Evolutionary conservation across 2,113 vertebrate genomes (phyloP).

Genomic region (Pluvialis apricaria): DNA sequence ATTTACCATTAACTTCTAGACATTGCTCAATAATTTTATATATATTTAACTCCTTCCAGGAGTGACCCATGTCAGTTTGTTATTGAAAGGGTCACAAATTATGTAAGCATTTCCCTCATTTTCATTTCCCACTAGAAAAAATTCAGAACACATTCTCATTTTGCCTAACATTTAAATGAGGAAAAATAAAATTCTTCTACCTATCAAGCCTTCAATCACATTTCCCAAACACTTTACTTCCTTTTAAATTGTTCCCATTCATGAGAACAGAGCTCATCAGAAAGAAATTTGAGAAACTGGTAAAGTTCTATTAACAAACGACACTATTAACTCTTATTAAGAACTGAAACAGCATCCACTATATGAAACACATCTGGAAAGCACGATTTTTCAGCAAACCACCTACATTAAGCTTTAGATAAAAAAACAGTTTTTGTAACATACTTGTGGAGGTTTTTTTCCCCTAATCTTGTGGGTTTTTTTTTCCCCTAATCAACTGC

Average conservation of each 20-base stretch:
- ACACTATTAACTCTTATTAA: neutral
- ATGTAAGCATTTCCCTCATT: neutral
- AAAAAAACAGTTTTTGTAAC: neutral
- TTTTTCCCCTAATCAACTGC: neutral
- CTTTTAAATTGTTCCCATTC: neutral
- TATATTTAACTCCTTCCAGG: neutral
- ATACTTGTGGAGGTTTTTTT: neutral
- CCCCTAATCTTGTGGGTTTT: accelerated
- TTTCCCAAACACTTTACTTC: neutral
- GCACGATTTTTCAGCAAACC: neutral
- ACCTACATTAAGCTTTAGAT: neutral
- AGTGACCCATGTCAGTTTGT: neutral
- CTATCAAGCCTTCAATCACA: neutral
- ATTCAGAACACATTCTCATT: neutral
- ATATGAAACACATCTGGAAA: neutral
- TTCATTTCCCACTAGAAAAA: neutral
- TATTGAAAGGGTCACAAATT: neutral
- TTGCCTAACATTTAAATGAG: neutral
- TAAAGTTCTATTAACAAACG: neutral
- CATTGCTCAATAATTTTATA: neutral
- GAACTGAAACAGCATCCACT: neutral
- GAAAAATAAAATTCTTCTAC: neutral
- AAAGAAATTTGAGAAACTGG: neutral
- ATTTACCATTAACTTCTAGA: neutral
- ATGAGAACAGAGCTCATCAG: neutral